A percentile compares a stretch with the other conserved stretches of the same genome.
These are phyloP conservation scores for Eremophila alpestris DNA, from an alignment of 2,797 vertebrate genomes.

Conservation along the genomic window DNA sequence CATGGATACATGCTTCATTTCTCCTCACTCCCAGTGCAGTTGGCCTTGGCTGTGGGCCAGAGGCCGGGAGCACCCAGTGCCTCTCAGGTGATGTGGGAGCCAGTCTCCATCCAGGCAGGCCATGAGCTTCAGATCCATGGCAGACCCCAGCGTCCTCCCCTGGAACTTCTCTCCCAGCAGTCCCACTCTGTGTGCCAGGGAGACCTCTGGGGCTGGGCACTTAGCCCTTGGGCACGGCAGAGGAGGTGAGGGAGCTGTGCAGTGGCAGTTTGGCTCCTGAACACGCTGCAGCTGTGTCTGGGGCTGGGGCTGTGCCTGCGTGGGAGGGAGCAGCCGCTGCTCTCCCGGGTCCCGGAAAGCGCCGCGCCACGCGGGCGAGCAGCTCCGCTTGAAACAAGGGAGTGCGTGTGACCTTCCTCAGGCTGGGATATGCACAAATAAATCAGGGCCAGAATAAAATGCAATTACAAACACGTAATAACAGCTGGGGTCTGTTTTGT, in stretches of 20 bases:
- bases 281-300: not conserved
- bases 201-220: fast-evolving
- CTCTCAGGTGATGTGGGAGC: not conserved
- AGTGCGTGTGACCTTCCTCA: not conserved
- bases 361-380: fast-evolving
- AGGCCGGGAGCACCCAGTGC: not conserved
- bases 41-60: not conserved
- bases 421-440: constrained; percentile 2
- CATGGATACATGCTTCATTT: not conserved
- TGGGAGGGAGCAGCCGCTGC: not conserved
- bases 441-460: constrained; percentile 26
- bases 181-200: not conserved
- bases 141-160: not conserved
- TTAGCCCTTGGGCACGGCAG: fast-evolving
- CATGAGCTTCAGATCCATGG: fast-evolving
- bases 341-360: not conserved
- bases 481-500: not conserved
- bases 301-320: not conserved
- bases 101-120: not conserved
- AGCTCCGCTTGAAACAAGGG: not conserved
- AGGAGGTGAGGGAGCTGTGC: not conserved
- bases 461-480: constrained; percentile 17
- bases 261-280: fast-evolving
- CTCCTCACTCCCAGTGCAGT: not conserved
- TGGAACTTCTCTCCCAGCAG: not conserved